These are phyloP conservation scores for Heterocephalus glaber DNA, from an alignment of 2,113 vertebrate genomes.

Conservation along the genomic window DNA sequence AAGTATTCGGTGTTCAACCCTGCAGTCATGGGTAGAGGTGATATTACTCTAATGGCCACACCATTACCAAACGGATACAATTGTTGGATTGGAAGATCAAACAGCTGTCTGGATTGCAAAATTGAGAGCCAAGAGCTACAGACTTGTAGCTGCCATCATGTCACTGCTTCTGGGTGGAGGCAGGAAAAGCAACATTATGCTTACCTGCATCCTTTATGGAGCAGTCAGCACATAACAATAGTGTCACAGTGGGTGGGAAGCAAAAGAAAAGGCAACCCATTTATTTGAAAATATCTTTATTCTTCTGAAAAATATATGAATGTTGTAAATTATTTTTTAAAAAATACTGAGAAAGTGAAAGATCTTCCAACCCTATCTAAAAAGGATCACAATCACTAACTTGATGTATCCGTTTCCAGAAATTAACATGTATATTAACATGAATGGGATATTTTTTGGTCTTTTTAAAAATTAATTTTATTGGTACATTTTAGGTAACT, in stretches of 20 bases:
- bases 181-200: not conserved
- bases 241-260: not conserved
- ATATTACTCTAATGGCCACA: not conserved
- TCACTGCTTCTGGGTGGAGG: not conserved
- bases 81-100: not conserved
- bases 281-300: conserved; percentile 23
- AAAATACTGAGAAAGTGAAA: conserved; percentile 16
- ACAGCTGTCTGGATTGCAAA: not conserved
- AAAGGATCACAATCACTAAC: not conserved
- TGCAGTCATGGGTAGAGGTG: not conserved
- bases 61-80: not conserved
- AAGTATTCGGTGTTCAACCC: not conserved
- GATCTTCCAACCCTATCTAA: not conserved
- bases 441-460: not conserved
- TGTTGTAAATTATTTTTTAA: not conserved
- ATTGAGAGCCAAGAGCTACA: not conserved
- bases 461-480: no score
- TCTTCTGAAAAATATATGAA: not conserved
- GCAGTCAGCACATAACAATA: not conserved
- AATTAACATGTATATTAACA: not conserved
- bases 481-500: no score
- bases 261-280: not conserved
- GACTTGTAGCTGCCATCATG: not conserved
- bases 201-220: not conserved
- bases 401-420: not conserved